Evolutionary conservation across 2,888 invertebrate species (phyloP).

Genomic region (Scaptomyza tumidula): DNA sequence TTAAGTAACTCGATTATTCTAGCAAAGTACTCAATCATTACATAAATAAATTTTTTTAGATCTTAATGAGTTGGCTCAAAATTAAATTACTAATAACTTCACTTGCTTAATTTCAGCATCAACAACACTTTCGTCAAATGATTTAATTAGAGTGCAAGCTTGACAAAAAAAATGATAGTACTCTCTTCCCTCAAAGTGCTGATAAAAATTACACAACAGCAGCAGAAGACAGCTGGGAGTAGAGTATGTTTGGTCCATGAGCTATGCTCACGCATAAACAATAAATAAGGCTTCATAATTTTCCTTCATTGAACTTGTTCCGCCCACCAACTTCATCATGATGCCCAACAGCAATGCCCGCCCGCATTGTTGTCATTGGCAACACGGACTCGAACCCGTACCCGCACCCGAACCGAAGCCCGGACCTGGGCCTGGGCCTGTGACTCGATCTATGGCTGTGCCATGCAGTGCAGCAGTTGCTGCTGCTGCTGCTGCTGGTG

Average conservation of each 20-base stretch:
- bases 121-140: too few relatives aligned
- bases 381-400: conserved; percentile 53
- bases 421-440: conserved; percentile 21
- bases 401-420: conserved; percentile 23
- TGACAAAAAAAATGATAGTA: conserved; percentile 10
- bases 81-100: not conserved
- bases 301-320: conserved; percentile 77
- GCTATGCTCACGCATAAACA: conserved; percentile 80
- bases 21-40: too few relatives aligned
- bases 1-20: too few relatives aligned
- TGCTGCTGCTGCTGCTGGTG: conserved; percentile 38
- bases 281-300: conserved; percentile 80
- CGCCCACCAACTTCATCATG: conserved; percentile 63
- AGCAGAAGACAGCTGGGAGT: not conserved
- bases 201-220: conserved; percentile 43
- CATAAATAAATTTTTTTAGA: too few relatives aligned
- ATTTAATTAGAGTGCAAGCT: not conserved
- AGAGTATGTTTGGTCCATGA: conserved; percentile 46
- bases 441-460: conserved; percentile 57
- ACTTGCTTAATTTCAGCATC: too few relatives aligned
- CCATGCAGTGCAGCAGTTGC: conserved; percentile 61
- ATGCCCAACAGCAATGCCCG: conserved; percentile 45
- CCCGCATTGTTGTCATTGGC: conserved; percentile 78
- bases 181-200: conserved; percentile 9
- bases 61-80: too few relatives aligned